Evolutionary conservation across 2,113 vertebrate species (phyloP).

Genomic region (Chunga burmeisteri): DNA sequence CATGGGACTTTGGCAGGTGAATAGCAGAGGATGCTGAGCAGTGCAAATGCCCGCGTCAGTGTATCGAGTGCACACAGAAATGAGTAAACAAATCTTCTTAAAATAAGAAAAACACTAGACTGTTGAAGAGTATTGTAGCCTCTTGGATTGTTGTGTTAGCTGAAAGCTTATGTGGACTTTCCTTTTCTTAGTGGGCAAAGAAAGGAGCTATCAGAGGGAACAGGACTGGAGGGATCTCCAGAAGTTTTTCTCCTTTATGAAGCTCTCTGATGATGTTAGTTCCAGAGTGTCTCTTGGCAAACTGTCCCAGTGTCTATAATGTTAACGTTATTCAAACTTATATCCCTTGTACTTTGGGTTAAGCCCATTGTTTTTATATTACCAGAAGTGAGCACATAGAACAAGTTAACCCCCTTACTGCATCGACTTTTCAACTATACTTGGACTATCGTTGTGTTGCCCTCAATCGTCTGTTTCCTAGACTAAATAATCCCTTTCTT

Average conservation of each 20-base stretch:
- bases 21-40: neutral
- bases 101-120: neutral
- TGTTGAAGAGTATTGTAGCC: neutral
- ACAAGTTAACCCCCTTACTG: neutral
- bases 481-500: neutral
- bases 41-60: accelerated
- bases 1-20: neutral
- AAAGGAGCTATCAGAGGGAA: neutral
- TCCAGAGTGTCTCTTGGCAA: neutral
- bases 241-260: neutral
- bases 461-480: neutral
- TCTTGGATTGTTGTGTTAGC: neutral
- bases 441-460: neutral
- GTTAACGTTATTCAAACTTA: neutral
- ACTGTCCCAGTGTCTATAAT: neutral
- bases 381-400: neutral
- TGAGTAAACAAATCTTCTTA: neutral
- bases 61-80: accelerated
- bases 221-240: accelerated
- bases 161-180: neutral
- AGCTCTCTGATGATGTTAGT: neutral
- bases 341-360: neutral
- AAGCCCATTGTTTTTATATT: neutral
- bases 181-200: neutral
- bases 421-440: neutral